Evolutionary conservation across 2,113 vertebrate genomes (phyloP).

Genomic region (Antechinus flavipes): DNA sequence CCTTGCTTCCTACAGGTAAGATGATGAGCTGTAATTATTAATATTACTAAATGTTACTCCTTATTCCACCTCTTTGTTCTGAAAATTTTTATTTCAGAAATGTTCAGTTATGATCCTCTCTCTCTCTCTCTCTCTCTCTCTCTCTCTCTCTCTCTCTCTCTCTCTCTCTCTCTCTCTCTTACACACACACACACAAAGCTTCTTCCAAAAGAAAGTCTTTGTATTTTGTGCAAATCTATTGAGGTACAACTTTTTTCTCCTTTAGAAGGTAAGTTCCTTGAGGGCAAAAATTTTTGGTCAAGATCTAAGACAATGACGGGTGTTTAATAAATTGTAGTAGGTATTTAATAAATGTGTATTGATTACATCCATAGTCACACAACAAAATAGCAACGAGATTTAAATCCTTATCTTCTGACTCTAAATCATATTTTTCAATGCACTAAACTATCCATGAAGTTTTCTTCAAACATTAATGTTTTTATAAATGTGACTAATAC

Average conservation of each 20-base stretch:
- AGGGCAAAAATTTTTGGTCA: neutral
- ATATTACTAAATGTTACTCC: neutral
- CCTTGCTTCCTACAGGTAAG: neutral
- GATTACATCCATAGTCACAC: neutral
- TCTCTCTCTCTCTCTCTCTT: no score
- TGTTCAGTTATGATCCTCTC: neutral
- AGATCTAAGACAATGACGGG: neutral
- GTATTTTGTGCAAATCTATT: neutral
- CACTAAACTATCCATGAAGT: neutral
- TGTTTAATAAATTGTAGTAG: neutral
- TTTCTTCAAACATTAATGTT: neutral
- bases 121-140: no score
- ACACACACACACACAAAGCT: neutral
- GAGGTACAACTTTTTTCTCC: neutral
- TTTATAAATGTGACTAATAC: neutral
- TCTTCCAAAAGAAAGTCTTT: neutral
- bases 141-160: no score
- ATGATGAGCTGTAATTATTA: neutral
- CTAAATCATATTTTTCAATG: neutral
- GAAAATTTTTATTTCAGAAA: neutral
- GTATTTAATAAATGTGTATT: neutral
- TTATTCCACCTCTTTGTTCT: neutral
- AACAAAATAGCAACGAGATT: neutral
- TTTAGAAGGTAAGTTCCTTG: neutral
- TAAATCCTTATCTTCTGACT: neutral